phyloP scores from a whole-genome alignment of 2,888 invertebrate species.

The Orchesella flavescens region DNA sequence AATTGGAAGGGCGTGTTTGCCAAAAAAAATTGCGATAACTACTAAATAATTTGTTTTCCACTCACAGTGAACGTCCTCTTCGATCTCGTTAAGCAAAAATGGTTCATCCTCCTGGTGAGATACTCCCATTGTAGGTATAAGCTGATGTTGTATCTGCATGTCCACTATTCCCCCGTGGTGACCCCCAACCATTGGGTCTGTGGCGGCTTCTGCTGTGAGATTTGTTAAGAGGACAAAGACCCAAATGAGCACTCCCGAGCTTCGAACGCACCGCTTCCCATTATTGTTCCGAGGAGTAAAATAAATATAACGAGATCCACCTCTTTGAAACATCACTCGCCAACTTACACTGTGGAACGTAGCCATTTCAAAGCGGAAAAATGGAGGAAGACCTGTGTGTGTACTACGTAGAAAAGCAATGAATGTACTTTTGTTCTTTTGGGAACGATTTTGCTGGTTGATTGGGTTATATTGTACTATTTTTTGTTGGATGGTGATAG shows the following conservation, averaged over 20 bases:
- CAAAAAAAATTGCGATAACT: too few relatives aligned
- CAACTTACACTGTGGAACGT: not conserved
- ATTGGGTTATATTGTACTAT: constrained; percentile 27
- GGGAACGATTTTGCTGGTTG: constrained; percentile 46
- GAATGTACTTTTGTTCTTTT: not conserved
- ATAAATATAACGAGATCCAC: constrained; percentile 32
- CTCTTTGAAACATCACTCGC: constrained; percentile 11
- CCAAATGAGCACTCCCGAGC: constrained; percentile 42
- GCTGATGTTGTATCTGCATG: constrained; percentile 32
- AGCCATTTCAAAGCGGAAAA: constrained; percentile 40
- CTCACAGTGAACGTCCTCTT: constrained; percentile 72
- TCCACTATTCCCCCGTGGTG: constrained; percentile 58
- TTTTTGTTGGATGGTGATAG: not conserved
- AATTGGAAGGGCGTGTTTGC: too few relatives aligned
- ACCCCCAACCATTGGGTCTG: constrained; percentile 52
- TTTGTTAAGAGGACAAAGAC: constrained; percentile 58
- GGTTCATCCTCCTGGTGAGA: constrained; percentile 62
- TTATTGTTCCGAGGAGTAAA: constrained; percentile 36
- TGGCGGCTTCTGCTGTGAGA: constrained; percentile 40
- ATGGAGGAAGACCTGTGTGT: not conserved
- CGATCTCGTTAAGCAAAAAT: constrained; percentile 71
- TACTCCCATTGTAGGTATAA: constrained; percentile 25
- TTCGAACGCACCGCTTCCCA: not conserved
- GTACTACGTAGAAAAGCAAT: not conserved
- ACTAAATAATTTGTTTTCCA: constrained; percentile 2